Base-by-base conservation (phyloP, 2,797 vertebrate genomes). In the Poecilia picta region DNA sequence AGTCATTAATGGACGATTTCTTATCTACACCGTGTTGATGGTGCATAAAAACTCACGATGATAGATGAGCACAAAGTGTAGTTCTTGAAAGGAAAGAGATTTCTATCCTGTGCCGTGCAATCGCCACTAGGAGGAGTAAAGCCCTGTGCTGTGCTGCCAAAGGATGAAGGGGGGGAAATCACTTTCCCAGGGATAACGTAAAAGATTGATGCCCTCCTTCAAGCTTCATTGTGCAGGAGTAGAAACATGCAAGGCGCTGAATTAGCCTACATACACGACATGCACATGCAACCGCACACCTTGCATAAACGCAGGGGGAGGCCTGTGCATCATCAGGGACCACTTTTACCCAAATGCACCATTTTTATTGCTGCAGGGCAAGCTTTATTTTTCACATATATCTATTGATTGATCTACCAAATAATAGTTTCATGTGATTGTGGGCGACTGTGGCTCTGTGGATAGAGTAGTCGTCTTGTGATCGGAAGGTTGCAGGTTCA, bases 121-220 rank as follows among this genome's bases (percentile, higher is more conserved):
- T 70, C 46, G 36, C 93, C 93, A 93, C 92, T 89, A 91, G 93
- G 89, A 43, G 94, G 93, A 92, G 93, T 93, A 83, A 78, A 92
- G 90, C 13, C 68, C 80, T 74, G 46, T 18, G 73, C 25, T 73
- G 77, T 18, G 73, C 25, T 73, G 77, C n/a, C 18, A 70, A 13
- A 39, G 3, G 41, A 23, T 41, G 8, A 66, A 10, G 28, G 49
- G 28, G 28, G 39, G 20, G 20, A 16, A 73, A 64, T 15, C 72
- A 75, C 72, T 82, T 71, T 83, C 71, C 85, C 75, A 72, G 77
- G 84, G 81, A 80, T 84, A 82, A 78, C 83, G 83, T 91, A 68
- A 91, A 94, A 93, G 89, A 92, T 90, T 91, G 89, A 93, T 92
- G 79, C 43, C 79, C 79, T 77, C 77, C 85, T 88, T 90, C 84